These are phyloP conservation scores for Dolichallabes microphthalmus DNA, from an alignment of 2,113 vertebrate genomes.

Conservation along the genomic window DNA sequence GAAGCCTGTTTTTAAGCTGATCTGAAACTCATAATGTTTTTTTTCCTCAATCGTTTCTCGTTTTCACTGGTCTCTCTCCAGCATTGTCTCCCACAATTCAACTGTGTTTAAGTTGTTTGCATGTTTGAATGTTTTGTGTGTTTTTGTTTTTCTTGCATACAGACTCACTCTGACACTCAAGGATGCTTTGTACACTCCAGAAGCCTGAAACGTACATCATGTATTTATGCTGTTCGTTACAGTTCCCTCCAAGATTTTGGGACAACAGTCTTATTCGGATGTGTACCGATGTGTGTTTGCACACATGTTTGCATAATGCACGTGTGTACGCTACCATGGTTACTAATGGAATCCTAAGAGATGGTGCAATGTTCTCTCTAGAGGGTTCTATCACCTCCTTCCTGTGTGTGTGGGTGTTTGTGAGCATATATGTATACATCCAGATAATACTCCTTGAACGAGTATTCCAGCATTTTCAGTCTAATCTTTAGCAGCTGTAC, in stretches of 20 bases:
- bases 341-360: slow-evolving; percentile 45
- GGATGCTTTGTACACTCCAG: neutral
- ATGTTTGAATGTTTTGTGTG: neutral
- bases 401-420: neutral
- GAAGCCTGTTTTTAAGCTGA: slow-evolving; percentile 8
- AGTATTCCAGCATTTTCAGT: neutral
- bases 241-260: neutral
- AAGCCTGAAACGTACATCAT: neutral
- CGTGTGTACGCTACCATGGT: slow-evolving; percentile 45
- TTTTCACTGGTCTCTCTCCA: slow-evolving; percentile 19
- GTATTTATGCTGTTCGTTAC: neutral
- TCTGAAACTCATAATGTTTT: slow-evolving; percentile 1
- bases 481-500: neutral
- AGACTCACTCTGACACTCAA: neutral
- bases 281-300: slow-evolving; percentile 30
- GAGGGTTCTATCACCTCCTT: slow-evolving; percentile 18
- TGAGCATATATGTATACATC: neutral
- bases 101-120: neutral
- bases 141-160: neutral
- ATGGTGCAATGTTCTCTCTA: slow-evolving; percentile 24
- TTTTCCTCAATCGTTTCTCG: slow-evolving; percentile 12
- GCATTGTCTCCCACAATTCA: slow-evolving; percentile 24
- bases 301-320: slow-evolving; percentile 35
- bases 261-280: slow-evolving; percentile 6
- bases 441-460: neutral